Conservation (phyloP, 1,140 invertebrate species). For the Nephotettix cincticeps region DNA sequence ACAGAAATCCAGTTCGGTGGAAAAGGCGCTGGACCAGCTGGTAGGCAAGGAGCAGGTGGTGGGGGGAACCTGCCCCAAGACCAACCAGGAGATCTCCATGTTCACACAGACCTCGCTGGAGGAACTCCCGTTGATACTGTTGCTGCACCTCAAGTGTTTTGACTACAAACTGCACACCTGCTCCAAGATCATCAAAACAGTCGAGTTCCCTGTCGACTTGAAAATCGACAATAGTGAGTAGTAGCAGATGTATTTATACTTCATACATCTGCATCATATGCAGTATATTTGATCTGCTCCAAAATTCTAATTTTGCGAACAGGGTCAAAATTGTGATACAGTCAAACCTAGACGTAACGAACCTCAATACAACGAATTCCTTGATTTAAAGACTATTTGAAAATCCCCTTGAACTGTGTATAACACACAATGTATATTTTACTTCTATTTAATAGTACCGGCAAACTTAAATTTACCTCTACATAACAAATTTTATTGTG, state of each 20-base stretch:
- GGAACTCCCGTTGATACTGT: slow-evolving; percentile 75
- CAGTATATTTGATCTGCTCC: too few species aligned
- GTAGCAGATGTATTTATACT: background rate
- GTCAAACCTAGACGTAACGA: too few species aligned
- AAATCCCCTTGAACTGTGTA: too few species aligned
- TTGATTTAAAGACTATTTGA: too few species aligned
- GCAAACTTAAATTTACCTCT: too few species aligned
- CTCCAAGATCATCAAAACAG: slow-evolving; percentile 86
- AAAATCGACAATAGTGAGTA: slow-evolving; percentile 86
- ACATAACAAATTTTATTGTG: too few species aligned
- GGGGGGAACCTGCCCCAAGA: slow-evolving; percentile 79
- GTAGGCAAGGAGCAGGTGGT: slow-evolving; percentile 80
- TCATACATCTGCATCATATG: background rate
- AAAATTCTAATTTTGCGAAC: too few species aligned
- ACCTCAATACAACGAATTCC: too few species aligned
- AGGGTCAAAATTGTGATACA: too few species aligned
- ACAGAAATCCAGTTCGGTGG: slow-evolving; percentile 79
- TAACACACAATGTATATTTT: too few species aligned
- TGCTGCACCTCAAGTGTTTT: slow-evolving; percentile 81
- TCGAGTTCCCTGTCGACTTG: slow-evolving; percentile 85
- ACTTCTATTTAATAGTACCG: too few species aligned
- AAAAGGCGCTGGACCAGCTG: slow-evolving; percentile 81
- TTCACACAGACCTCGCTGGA: slow-evolving; percentile 86
- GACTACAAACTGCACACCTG: slow-evolving; percentile 79
- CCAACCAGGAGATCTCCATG: slow-evolving; percentile 77